Percentiles rank a stretch among this genome's conserved stretches.
phyloP scores from a whole-genome alignment of 2,888 invertebrate genomes.

The Cataglyphis rosenhaueri region DNA sequence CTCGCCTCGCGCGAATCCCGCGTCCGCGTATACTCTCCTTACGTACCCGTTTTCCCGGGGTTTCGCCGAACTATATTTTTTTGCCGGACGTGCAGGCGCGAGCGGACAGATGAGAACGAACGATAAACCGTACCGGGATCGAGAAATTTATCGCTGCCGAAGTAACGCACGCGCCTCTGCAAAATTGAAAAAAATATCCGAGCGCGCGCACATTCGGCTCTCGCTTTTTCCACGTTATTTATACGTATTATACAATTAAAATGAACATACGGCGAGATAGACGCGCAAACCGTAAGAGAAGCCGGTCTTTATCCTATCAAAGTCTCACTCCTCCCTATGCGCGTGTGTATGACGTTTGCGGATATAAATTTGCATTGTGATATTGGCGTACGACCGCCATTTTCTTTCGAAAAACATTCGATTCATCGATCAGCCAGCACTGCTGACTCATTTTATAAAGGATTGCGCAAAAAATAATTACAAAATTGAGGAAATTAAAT shows the following conservation, averaged over 20 bases:
- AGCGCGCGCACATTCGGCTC: background rate
- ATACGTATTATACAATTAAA: slow-evolving; percentile 35
- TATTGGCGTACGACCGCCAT: no score
- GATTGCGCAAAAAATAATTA: background rate
- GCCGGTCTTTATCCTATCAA: slow-evolving; percentile 11
- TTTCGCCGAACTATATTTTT: slow-evolving; percentile 31
- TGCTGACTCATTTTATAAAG: slow-evolving; percentile 6
- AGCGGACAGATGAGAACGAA: slow-evolving; percentile 51
- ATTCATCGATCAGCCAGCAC: background rate
- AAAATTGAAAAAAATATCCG: slow-evolving; percentile 44
- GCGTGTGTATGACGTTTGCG: background rate
- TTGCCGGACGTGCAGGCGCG: slow-evolving; percentile 31
- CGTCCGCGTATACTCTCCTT: slow-evolving; percentile 46
- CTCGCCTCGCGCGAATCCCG: slow-evolving; percentile 35
- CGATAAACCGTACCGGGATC: slow-evolving; percentile 44
- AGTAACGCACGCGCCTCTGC: slow-evolving; percentile 28
- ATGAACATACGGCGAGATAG: slow-evolving; percentile 33
- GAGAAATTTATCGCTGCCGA: slow-evolving; percentile 45
- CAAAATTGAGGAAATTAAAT: background rate
- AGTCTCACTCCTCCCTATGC: background rate
- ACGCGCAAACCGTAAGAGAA: slow-evolving; percentile 16
- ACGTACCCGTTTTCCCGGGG: slow-evolving; percentile 40
- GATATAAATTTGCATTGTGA: slow-evolving; percentile 32
- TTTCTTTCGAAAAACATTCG: background rate
- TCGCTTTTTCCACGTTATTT: slow-evolving; percentile 13